Evolutionary conservation across 2,888 invertebrate genomes (phyloP), one percentile per base, ranked within the genome.

Genomic region (Xiphydria camelus): DNA sequence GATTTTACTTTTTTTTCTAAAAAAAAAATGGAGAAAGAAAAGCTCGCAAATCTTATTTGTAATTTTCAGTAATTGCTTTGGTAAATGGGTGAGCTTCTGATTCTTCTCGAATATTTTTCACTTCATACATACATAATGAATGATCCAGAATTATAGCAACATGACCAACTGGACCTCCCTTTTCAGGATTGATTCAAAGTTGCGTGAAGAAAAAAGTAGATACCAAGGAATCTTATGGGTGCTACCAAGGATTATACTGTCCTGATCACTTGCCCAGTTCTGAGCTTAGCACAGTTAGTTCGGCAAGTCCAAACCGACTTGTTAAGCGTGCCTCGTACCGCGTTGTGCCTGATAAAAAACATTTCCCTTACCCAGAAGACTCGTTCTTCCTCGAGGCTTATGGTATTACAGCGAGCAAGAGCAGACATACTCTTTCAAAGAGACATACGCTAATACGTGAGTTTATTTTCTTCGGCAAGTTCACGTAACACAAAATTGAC

Each of bases 51-150:
- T 23, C 10, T 6, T n/a, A 17, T 4, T 39, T 15, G 4, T 20
- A 29, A 5, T 18, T 34, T 23, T 38, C 15, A 15, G 22, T 45
- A 26, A 17, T 51, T 59, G 47, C 57, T 73, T 68, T 77, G 74
- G 70, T 78, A 47, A 83, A 77, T 83, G 79, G 73, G 82, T 81
- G 80, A 70, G 76, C 75, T 59, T 81, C 79, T 81, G n/a, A n/a
- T n/a, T n/a, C n/a, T n/a, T n/a, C n/a, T n/a, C n/a, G n/a, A n/a
- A n/a, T n/a, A n/a, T n/a, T n/a, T n/a, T n/a, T n/a, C n/a, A n/a
- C n/a, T n/a, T n/a, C n/a, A n/a, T n/a, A n/a, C n/a, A n/a, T n/a
- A n/a, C n/a, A n/a, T n/a, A n/a, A n/a, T n/a, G n/a, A n/a, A n/a
- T n/a, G n/a, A n/a, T n/a, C n/a, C n/a, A n/a, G n/a, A n/a, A n/a